Conservation (phyloP, 1,140 invertebrate species). For the Philopotamus ludificatus region DNA sequence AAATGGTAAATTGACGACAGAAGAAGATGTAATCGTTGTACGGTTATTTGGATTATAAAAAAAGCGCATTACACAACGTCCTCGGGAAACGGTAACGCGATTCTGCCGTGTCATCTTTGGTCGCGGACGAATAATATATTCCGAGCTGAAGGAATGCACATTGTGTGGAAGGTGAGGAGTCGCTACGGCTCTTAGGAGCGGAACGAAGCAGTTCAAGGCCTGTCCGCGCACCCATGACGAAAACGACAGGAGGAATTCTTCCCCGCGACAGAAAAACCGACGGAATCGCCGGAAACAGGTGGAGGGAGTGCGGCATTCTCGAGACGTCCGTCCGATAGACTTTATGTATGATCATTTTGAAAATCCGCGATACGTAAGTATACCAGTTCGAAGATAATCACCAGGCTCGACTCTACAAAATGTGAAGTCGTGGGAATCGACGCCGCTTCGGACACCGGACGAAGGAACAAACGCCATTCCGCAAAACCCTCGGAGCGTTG, state of each 20-base stretch:
- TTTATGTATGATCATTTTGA: background rate
- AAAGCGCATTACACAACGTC: no score
- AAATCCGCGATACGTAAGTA: background rate
- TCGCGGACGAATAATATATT: background rate
- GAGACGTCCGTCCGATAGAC: background rate
- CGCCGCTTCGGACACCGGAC: background rate
- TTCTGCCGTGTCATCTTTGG: no score
- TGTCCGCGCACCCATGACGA: background rate
- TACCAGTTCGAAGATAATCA: background rate
- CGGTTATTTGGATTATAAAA: no score
- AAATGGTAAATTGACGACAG: no score
- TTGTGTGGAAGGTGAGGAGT: background rate
- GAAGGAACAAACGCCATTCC: background rate
- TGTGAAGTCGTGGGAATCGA: conserved; percentile 3
- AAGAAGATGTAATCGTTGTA: no score
- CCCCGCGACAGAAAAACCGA: background rate
- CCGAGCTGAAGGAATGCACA: background rate
- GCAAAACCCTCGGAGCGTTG: conserved; percentile 1
- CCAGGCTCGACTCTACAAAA: background rate
- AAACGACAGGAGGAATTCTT: background rate
- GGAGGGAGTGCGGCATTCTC: background rate
- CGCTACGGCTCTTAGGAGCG: background rate
- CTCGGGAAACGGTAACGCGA: no score
- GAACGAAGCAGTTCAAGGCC: conserved; percentile 11
- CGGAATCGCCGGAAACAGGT: conserved; percentile 2